phyloP scores from a whole-genome alignment of 2,888 invertebrate species.

The Lysandra bellargus region DNA sequence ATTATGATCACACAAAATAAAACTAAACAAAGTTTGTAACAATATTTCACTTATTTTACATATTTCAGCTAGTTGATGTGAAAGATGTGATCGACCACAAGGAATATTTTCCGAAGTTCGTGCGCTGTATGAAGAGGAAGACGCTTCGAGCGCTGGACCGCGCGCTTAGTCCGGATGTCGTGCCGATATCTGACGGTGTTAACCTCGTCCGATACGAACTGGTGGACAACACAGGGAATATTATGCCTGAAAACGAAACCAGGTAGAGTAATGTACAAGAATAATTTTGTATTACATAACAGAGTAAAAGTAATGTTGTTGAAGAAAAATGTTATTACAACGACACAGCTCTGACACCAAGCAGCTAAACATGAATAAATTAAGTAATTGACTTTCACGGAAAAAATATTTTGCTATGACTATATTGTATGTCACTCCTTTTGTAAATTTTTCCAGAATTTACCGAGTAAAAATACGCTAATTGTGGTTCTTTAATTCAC shows the following conservation, averaged over 20 bases:
- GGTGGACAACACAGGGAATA: conserved; percentile 65
- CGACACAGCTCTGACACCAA: no score
- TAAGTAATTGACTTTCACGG: no score
- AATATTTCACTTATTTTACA: background rate
- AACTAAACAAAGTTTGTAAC: background rate
- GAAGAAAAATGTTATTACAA: no score
- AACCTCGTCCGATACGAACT: conserved; percentile 80
- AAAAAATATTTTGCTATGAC: no score
- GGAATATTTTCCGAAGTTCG: conserved; percentile 73
- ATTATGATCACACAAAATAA: no score
- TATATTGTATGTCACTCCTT: no score
- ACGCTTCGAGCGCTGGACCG: conserved; percentile 81
- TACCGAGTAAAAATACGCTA: no score
- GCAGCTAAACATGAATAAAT: no score
- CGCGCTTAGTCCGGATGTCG: conserved; percentile 80
- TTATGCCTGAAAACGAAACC: conserved; percentile 65
- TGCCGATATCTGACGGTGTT: conserved; percentile 83
- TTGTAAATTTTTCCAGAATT: no score
- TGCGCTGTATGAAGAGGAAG: conserved; percentile 77
- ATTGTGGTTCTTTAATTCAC: background rate
- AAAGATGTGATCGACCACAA: conserved; percentile 71
- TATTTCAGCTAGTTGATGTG: conserved; percentile 62
- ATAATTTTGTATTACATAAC: no score
- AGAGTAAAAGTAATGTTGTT: no score
- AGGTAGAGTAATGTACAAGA: conserved; percentile 49